A percentile compares a stretch with the other conserved stretches of the same genome.
Conservation (phyloP, 92 coral and sea anemone genomes). For the Desmophyllum pertusum region DNA sequence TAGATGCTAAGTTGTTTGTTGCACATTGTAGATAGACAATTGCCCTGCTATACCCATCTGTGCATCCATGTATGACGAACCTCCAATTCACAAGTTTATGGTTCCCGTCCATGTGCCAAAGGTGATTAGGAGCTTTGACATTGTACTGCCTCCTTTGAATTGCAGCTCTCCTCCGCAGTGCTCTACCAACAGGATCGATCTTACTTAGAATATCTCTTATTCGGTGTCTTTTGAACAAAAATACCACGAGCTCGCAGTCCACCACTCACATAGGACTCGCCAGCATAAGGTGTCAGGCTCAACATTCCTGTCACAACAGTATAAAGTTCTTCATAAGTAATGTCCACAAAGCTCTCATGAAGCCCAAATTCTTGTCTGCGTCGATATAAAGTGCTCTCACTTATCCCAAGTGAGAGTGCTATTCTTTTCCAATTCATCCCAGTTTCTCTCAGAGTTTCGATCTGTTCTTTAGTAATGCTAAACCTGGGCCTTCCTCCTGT, state of each 20-base stretch:
- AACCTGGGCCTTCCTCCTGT: conserved; percentile 60
- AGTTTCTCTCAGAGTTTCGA: conserved; percentile 55
- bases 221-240: conserved; percentile 65
- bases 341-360: conserved; percentile 48
- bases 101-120: conserved; percentile 69
- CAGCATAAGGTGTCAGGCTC: conserved; percentile 63
- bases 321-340: conserved; percentile 46
- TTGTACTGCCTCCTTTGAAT: conserved; percentile 61
- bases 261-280: conserved; percentile 61
- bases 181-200: conserved; percentile 62
- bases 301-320: conserved; percentile 45
- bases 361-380: conserved; percentile 56
- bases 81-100: conserved; percentile 67
- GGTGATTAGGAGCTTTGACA: conserved; percentile 55
- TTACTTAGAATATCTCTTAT: conserved; percentile 41
- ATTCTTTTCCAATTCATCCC: conserved; percentile 72
- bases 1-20: conserved; percentile 60
- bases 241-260: conserved; percentile 59
- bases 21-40: conserved; percentile 54
- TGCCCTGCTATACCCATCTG: conserved; percentile 69
- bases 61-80: conserved; percentile 63
- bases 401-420: conserved; percentile 61
- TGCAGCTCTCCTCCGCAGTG: conserved; percentile 58
- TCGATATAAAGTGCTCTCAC: conserved; percentile 66
- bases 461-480: conserved; percentile 61